Base-by-base conservation (phyloP, 2,888 invertebrate species). In the Cryptops parisi region DNA sequence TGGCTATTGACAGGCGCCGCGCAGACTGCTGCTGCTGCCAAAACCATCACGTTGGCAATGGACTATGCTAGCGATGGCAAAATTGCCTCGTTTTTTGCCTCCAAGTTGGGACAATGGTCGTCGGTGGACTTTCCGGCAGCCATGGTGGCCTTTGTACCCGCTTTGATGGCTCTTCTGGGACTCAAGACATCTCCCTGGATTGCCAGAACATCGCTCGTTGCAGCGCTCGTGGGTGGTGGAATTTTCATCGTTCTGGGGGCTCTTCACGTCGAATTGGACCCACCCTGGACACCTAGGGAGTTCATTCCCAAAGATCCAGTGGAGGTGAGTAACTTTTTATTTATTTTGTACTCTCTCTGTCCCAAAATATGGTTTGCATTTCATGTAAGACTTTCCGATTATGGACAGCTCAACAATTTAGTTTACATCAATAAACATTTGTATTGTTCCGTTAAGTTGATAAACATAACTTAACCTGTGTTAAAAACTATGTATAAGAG, bases 1-100 rank as follows among this genome's bases (percentile, higher is more conserved):
- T 55, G 47, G 38, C 22, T 59, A 0, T 17, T 59, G 0, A 55
- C 55, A 12, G 55, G 57, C 38, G 27, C 53, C 2, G 54, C 55
- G 9, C 27, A 52, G 27, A 47, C 54, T 46, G 57, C 58, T 1
- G 54, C 57, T 12, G 39, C 56, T 9, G 57, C 57, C 47, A 53
- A 55, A 51, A 40, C 54, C 6, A 25, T 55, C 3, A 54, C 54
- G 21, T 25, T 40, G 12, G 24, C 48, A 12, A 22, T 56, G n/a
- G 47, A 55, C 43, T 56, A 53, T 38, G 39, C 48, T 22, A 52
- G 47, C 24, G 47, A 41, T 19, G 43, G 49, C 22, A 26, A 52
- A 26, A 15, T 54, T 9, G 25, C 40, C 5, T 24, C 12, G n/a
- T 52, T 54, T 21, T 24, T 46, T 12, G 15, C 9, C 22, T 22